Evolutionary conservation across 2,888 invertebrate genomes (phyloP), one percentile per base, ranked within the genome.

Genomic region (Lasioglossum vierecki): DNA sequence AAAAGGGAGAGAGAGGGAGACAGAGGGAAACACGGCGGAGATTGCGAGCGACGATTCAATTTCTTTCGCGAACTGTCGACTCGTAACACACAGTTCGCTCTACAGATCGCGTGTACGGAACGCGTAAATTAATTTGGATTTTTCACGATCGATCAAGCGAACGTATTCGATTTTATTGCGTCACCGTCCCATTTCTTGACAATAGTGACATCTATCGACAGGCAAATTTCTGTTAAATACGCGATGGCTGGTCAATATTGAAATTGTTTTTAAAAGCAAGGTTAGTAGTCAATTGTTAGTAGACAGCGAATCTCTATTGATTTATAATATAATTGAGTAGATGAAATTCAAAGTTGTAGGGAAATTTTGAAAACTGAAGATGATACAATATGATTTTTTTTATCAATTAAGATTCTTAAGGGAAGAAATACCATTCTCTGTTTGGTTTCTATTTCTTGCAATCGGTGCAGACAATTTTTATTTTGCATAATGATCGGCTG

Each of bases 11-110:
- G 41, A 68, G 39, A 68, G 41, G 22, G 39, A 8, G n/a, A 4
- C 9, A 11, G 22, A 41, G 46, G 49, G 46, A 57, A 30, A 30
- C 72, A 49, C 49, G 77, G 39, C 77, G 77, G 77, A 78, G 77
- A 78, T 78, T 78, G 77, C 77, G 70, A 49, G 77, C 70, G 77
- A 70, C 77, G 77, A 78, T 78, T 78, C 70, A 78, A 78, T 78
- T 78, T 78, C 77, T 78, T 78, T 70, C 26, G 76, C 30, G 68
- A 35, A 53, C 46, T 68, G 39, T 70, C 76, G 76, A 68, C 68
- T 49, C 49, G 68, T 63, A 44, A 66, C 66, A 66, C 66, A 66
- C 35, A 44, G 46, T 30, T 39, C 60, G 57, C 53, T 46, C 46
- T 41, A n/a, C n/a, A 60, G 66, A 35, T 35, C 66, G 35, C 66